Base-by-base conservation (phyloP, 1,140 invertebrate species). In the Melipona quadrifasciata region DNA sequence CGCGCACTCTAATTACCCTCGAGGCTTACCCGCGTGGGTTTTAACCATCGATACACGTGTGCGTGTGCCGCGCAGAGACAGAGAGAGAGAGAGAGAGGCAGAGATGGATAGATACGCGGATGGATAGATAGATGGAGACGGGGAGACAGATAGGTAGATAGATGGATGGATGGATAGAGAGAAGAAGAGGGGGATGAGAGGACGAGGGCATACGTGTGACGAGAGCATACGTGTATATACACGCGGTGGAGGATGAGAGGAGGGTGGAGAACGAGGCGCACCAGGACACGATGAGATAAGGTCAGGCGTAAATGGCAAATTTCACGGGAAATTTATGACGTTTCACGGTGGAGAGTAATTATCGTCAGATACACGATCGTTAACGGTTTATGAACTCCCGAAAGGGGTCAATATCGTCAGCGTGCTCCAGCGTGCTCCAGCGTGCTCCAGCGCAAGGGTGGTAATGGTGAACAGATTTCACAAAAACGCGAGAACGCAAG, bases 261-360 rank as follows among this genome's bases (percentile, higher is more conserved):
- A 16, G 79, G 47, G 73, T 58, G 57, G 74, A 73, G 64, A 68
- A 74, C 78, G 86, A 75, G 57, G 80, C 73, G 70, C 74, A 78
- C 68, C 68, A 74, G 82, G 82, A 55, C 84, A 39, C 67, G 78
- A 73, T 19, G 88, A 92, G 91, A 91, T 93, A 92, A 93, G 91
- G 91, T 87, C 87, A 61, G 87, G 84, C 65, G 82, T 87, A 88
- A 93, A 90, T 88, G 92, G 89, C 91, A 89, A 92, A 93, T 94
- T 93, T 92, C 91, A 90, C 89, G 91, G 84, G 86, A 89, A 91
- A 93, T 93, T 92, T 91, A 91, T 90, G 90, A 92, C 91, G 87
- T 90, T 91, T 93, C 89, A 89, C 85, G 86, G 86, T 71, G 90
- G 91, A 89, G 89, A 85, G 91, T 93, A 93, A 93, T 93, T 93